A percentile compares a stretch with the other conserved stretches of the same genome.
Evolutionary conservation across 1,140 invertebrate species (phyloP).

Genomic region (Muscidifurax raptorellus): DNA sequence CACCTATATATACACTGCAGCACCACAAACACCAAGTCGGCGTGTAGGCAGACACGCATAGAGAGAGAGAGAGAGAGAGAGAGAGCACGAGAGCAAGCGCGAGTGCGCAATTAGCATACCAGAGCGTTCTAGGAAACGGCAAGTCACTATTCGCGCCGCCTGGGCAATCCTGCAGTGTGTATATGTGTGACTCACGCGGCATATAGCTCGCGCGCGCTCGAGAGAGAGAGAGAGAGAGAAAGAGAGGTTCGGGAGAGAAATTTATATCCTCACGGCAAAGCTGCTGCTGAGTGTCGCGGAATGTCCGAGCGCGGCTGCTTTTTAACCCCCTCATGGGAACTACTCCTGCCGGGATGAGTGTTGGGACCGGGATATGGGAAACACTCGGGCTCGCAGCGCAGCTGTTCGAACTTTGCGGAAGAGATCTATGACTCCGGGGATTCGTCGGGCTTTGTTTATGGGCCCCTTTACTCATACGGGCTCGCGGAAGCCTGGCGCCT

Average conservation of each 20-base stretch:
- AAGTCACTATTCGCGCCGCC: slow-evolving; percentile 48
- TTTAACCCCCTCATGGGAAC: no score
- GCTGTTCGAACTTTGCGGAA: not conserved
- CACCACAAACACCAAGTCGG: not conserved
- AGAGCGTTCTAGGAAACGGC: slow-evolving; percentile 66
- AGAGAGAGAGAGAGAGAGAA: no score
- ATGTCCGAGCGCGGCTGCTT: no score
- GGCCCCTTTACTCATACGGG: not conserved
- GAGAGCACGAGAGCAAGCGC: no score
- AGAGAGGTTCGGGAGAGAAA: not conserved
- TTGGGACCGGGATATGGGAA: no score
- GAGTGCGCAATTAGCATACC: slow-evolving; percentile 70
- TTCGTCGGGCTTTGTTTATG: not conserved
- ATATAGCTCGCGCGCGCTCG: not conserved
- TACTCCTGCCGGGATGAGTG: no score
- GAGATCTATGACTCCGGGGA: not conserved
- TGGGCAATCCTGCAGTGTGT: not conserved
- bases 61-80: slow-evolving; percentile 51
- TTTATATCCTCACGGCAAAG: slow-evolving; percentile 5
- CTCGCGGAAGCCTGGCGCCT: not conserved
- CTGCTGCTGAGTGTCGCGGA: no score
- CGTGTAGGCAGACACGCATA: slow-evolving; percentile 32
- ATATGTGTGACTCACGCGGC: not conserved
- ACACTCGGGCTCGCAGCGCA: not conserved
- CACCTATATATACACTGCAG: not conserved